Conservation (phyloP, 1,140 invertebrate species). For the Bombus balteatus region DNA sequence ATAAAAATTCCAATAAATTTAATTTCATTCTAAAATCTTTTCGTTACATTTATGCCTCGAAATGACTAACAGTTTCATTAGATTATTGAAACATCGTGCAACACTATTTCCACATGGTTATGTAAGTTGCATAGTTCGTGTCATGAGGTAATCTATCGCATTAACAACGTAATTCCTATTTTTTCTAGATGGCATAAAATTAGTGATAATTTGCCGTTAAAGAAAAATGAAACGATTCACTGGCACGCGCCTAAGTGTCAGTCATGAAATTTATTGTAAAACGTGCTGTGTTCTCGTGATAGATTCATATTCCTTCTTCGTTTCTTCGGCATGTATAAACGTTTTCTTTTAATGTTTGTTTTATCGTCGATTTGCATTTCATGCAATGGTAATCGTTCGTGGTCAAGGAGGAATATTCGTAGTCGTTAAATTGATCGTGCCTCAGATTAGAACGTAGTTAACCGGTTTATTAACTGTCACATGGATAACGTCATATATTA, state of each 20-base stretch:
- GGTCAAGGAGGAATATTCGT: no score
- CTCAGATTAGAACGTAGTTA: no score
- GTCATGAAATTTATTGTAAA: conserved; percentile 2
- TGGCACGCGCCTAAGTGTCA: conserved; percentile 14
- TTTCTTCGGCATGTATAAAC: neutral
- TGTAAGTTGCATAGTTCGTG: neutral
- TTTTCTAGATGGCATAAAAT: neutral
- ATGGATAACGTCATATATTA: no score
- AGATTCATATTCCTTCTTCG: neutral
- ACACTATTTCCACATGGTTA: neutral
- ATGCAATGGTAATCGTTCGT: no score
- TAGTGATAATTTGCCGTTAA: conserved; percentile 1
- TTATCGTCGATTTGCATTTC: neutral
- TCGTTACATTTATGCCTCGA: neutral
- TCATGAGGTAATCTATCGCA: neutral
- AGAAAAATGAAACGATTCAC: neutral
- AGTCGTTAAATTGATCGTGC: no score
- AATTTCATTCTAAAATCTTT: neutral
- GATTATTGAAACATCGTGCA: neutral
- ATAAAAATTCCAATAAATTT: neutral
- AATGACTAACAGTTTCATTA: neutral
- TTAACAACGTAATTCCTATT: neutral
- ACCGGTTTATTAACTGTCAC: no score
- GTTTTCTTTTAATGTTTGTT: neutral
- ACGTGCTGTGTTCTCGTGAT: neutral